phyloP scores from a whole-genome alignment of 2,113 vertebrate species.

The Heterotis niloticus region DNA sequence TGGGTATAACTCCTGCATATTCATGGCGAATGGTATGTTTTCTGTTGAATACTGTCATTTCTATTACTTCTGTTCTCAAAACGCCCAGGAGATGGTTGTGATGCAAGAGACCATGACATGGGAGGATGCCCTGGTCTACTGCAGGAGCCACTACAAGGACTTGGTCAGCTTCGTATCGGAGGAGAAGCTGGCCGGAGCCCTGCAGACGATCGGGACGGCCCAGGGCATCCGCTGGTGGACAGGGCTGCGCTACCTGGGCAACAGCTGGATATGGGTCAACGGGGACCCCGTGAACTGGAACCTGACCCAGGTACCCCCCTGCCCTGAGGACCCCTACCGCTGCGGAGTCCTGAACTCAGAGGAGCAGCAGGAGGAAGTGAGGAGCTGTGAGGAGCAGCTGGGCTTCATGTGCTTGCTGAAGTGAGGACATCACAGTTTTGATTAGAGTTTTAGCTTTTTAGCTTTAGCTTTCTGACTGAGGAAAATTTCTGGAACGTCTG shows the following conservation, averaged over 20 bases:
- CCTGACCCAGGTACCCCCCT: conserved; percentile 1
- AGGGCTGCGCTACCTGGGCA: conserved; percentile 28
- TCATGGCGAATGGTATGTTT: neutral
- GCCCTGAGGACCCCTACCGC: conserved; percentile 24
- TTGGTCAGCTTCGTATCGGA: conserved; percentile 16
- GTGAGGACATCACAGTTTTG: too few species aligned
- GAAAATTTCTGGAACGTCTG: too few species aligned
- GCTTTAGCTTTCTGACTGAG: too few species aligned
- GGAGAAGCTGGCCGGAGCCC: neutral
- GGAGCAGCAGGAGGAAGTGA: too few species aligned
- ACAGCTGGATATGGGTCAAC: conserved; percentile 31
- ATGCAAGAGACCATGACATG: conserved; percentile 31
- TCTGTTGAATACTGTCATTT: fast-evolving
- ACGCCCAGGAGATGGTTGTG: neutral
- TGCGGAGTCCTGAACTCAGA: conserved; percentile 44
- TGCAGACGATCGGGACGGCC: neutral
- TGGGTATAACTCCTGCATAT: neutral
- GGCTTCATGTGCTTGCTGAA: conserved; percentile 42
- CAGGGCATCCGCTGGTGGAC: conserved; percentile 29
- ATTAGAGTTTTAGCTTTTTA: too few species aligned
- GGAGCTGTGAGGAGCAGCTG: conserved; percentile 44
- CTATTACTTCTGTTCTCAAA: conserved; percentile 19
- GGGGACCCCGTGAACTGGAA: neutral
- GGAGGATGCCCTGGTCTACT: conserved; percentile 8
- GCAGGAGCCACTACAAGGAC: conserved; percentile 18